phyloP scores from a whole-genome alignment of 1,140 invertebrate genomes.

The Nylanderia fulva region DNA sequence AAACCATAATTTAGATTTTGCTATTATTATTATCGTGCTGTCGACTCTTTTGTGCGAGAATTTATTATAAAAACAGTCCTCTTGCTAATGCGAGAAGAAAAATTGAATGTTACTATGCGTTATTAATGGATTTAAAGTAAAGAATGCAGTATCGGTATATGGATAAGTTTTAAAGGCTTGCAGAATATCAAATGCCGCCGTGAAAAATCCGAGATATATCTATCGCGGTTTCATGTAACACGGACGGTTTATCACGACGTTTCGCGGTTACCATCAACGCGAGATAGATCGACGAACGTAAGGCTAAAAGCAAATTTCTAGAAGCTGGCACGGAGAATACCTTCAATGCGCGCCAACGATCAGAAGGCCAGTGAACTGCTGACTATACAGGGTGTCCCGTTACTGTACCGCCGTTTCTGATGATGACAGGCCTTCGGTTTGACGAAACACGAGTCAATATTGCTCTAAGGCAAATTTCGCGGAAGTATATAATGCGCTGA shows the following conservation, averaged over 20 bases:
- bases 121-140: background rate
- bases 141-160: background rate
- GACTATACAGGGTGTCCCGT: slow-evolving; percentile 56
- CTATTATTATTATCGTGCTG: slow-evolving; percentile 21
- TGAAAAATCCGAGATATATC: background rate
- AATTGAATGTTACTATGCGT: background rate
- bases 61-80: slow-evolving; percentile 7
- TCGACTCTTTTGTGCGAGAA: slow-evolving; percentile 39
- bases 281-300: slow-evolving; percentile 13
- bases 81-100: background rate
- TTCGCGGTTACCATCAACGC: slow-evolving; percentile 5
- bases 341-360: slow-evolving; percentile 52
- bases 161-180: background rate
- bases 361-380: slow-evolving; percentile 57
- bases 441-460: slow-evolving; percentile 12
- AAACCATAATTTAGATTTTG: slow-evolving; percentile 29
- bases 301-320: slow-evolving; percentile 53
- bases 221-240: slow-evolving; percentile 26
- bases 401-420: slow-evolving; percentile 11
- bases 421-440: slow-evolving; percentile 16
- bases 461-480: background rate
- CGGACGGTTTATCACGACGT: slow-evolving; percentile 13
- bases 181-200: background rate
- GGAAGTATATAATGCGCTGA: background rate
- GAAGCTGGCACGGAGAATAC: slow-evolving; percentile 39